A percentile compares a stretch with the other conserved stretches of the same genome.
These are phyloP conservation scores for Embiotoca jacksoni DNA, from an alignment of 2,113 vertebrate genomes.

Conservation along the genomic window DNA sequence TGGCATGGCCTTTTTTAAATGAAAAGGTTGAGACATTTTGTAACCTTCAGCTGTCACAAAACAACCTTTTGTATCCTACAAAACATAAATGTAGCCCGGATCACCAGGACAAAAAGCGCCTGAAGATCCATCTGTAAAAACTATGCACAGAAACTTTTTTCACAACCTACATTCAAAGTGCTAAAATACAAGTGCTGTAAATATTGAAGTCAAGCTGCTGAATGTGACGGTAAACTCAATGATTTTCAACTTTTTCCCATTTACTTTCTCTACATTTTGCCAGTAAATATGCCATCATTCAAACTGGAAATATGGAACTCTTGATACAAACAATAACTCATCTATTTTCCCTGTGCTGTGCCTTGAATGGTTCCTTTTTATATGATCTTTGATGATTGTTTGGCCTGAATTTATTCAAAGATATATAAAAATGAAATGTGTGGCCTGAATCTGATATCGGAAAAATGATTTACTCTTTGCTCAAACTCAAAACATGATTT, in stretches of 20 bases:
- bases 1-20: constrained; percentile 6
- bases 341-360: constrained; percentile 10
- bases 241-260: background rate
- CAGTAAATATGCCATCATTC: background rate
- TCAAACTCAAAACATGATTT: too few species aligned
- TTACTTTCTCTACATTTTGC: background rate
- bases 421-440: background rate
- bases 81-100: background rate
- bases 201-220: constrained; percentile 8
- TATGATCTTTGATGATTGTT: background rate
- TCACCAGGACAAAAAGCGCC: constrained; percentile 1
- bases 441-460: constrained; percentile 4
- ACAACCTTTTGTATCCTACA: background rate
- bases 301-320: background rate
- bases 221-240: constrained; percentile 32
- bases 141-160: constrained; percentile 33
- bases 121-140: background rate
- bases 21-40: background rate
- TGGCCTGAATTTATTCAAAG: background rate
- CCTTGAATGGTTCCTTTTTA: constrained; percentile 24
- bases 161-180: constrained; percentile 22
- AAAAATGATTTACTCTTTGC: background rate
- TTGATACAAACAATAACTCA: background rate
- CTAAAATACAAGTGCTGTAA: constrained; percentile 39
- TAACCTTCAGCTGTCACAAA: background rate